A percentile compares a stretch with the other conserved stretches of the same genome.
phyloP scores from a whole-genome alignment of 2,797 vertebrate genomes.

The Halcyon leucocephala region DNA sequence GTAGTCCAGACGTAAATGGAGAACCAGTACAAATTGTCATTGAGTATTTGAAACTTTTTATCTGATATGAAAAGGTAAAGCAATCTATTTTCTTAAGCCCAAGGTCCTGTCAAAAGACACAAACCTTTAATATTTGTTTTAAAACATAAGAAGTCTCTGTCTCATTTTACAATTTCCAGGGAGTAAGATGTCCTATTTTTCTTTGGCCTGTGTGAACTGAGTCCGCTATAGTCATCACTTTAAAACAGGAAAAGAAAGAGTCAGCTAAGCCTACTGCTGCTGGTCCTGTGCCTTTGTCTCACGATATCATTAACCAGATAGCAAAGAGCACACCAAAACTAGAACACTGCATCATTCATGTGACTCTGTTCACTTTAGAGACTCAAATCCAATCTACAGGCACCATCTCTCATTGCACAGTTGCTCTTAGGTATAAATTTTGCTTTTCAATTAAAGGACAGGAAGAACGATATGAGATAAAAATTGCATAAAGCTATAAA shows the following conservation, averaged over 20 bases:
- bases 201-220: neutral
- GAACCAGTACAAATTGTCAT: neutral
- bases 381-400: slow-evolving; percentile 48
- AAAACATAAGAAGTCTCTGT: neutral
- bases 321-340: slow-evolving; percentile 28
- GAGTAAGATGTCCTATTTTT: neutral
- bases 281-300: slow-evolving; percentile 7
- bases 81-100: slow-evolving; percentile 17
- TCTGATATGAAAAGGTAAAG: slow-evolving; percentile 8
- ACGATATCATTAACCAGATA: neutral
- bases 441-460: slow-evolving; percentile 60
- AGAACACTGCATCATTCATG: slow-evolving; percentile 48
- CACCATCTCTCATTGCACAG: slow-evolving; percentile 32
- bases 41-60: neutral
- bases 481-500: slow-evolving; percentile 66
- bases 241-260: neutral
- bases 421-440: slow-evolving; percentile 60
- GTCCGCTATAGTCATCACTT: neutral
- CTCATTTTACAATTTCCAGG: neutral
- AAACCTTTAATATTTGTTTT: slow-evolving; percentile 9
- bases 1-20: neutral
- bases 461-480: slow-evolving; percentile 43
- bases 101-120: neutral
- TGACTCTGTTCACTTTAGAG: slow-evolving; percentile 34
- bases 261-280: neutral